These are phyloP conservation scores for Myoxocephalus aenaeus DNA, from an alignment of 2,797 vertebrate genomes.

Conservation along the genomic window DNA sequence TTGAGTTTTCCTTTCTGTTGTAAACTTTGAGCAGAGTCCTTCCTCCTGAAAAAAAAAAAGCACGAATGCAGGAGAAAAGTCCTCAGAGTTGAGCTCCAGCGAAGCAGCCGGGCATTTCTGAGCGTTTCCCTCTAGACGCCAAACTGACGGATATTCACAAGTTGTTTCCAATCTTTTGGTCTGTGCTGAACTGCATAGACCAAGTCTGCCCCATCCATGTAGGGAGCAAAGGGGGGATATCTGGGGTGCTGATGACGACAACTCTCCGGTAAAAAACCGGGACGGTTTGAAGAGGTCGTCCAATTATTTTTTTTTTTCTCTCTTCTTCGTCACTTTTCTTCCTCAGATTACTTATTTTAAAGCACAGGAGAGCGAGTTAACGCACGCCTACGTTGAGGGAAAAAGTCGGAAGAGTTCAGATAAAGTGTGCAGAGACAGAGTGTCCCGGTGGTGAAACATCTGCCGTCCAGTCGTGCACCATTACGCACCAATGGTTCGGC, in stretches of 20 bases:
- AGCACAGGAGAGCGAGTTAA: conserved; percentile 51
- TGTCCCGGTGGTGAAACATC: conserved; percentile 77
- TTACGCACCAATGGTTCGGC: conserved; percentile 71
- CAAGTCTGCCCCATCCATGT: conserved; percentile 84
- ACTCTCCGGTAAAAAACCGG: conserved; percentile 71
- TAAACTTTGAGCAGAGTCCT: conserved; percentile 62
- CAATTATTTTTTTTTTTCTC: conserved; percentile 23
- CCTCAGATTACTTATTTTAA: conserved; percentile 46
- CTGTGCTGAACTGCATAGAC: conserved; percentile 80
- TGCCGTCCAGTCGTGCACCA: conserved; percentile 77
- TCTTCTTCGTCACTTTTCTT: conserved; percentile 34
- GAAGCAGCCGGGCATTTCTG: conserved; percentile 75
- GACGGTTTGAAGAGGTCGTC: conserved; percentile 71
- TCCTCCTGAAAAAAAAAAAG: conserved; percentile 51
- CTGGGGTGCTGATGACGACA: conserved; percentile 82
- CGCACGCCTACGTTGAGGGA: conserved; percentile 60
- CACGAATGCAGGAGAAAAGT: conserved; percentile 66
- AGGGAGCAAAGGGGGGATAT: conserved; percentile 68
- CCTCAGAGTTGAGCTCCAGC: conserved; percentile 70
- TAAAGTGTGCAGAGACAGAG: conserved; percentile 69
- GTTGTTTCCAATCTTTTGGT: conserved; percentile 81
- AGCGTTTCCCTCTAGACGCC: conserved; percentile 62
- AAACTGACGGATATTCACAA: conserved; percentile 75
- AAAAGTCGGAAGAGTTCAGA: conserved; percentile 56
- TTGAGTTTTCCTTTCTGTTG: conserved; percentile 68